Conservation (phyloP, 2,888 invertebrate species). For the Tridacna crocea region DNA sequence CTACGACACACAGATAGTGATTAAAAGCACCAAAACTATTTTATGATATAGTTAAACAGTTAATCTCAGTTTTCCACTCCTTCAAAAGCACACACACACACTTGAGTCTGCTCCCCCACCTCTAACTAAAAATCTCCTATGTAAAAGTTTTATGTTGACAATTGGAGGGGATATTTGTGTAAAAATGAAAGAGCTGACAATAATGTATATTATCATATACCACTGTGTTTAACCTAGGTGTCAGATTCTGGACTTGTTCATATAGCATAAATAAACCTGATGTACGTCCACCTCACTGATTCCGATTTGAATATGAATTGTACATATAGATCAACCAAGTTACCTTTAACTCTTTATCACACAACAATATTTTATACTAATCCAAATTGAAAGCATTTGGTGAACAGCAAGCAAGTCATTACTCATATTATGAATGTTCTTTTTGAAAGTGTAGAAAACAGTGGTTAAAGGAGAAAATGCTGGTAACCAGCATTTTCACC, state of each 20-base stretch:
- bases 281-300: slow-evolving; percentile 14
- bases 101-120: neutral
- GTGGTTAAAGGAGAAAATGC: no score
- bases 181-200: slow-evolving; percentile 5
- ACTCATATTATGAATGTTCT: no score
- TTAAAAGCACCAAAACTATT: slow-evolving; percentile 11
- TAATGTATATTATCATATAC: slow-evolving; percentile 23
- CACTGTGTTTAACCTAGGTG: slow-evolving; percentile 1
- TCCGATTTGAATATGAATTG: slow-evolving; percentile 27
- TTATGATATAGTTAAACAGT: neutral
- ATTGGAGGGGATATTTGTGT: slow-evolving; percentile 18
- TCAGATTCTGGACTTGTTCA: slow-evolving; percentile 11
- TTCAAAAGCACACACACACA: neutral
- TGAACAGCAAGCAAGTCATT: no score
- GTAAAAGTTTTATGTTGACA: slow-evolving; percentile 22
- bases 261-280: slow-evolving; percentile 2
- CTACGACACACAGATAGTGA: slow-evolving; percentile 12
- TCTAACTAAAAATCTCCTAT: neutral
- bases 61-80: neutral
- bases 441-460: no score
- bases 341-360: slow-evolving; percentile 9
- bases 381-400: no score
- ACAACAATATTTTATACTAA: no score
- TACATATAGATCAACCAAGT: neutral
- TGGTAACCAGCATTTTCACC: no score